A percentile compares a stretch with the other conserved stretches of the same genome.
Conservation (phyloP, 2,113 vertebrate species). For the Carassius auratus region DNA sequence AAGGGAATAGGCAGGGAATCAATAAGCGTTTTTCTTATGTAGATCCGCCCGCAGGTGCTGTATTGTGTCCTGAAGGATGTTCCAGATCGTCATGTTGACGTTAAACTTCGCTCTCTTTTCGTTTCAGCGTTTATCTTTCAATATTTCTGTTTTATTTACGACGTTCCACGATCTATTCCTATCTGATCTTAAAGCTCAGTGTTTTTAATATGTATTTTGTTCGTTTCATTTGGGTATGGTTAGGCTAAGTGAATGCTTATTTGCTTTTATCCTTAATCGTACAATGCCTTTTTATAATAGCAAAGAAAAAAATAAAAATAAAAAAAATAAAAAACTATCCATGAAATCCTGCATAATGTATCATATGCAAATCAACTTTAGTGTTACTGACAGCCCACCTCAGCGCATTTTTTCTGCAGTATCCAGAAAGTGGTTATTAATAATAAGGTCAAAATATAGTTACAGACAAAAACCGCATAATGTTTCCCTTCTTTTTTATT, state of each 20-base stretch:
- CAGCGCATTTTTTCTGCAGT: neutral
- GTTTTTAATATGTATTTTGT: neutral
- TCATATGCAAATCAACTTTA: neutral
- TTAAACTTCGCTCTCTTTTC: neutral
- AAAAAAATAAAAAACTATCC: neutral
- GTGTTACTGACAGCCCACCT: neutral
- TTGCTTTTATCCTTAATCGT: neutral
- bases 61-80: neutral
- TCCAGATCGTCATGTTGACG: neutral
- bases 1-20: conserved; percentile 62
- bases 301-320: no score
- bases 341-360: neutral
- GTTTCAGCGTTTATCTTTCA: neutral
- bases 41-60: conserved; percentile 45
- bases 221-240: neutral
- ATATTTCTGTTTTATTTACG: neutral
- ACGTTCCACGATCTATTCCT: neutral
- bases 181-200: neutral
- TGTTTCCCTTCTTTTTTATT: neutral
- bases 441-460: neutral
- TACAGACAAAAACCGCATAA: neutral
- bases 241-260: neutral
- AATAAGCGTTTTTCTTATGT: neutral
- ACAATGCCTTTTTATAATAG: neutral
- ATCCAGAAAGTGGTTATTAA: no score